Base-by-base conservation (phyloP, 2,797 vertebrate genomes). In the Chanos chanos region DNA sequence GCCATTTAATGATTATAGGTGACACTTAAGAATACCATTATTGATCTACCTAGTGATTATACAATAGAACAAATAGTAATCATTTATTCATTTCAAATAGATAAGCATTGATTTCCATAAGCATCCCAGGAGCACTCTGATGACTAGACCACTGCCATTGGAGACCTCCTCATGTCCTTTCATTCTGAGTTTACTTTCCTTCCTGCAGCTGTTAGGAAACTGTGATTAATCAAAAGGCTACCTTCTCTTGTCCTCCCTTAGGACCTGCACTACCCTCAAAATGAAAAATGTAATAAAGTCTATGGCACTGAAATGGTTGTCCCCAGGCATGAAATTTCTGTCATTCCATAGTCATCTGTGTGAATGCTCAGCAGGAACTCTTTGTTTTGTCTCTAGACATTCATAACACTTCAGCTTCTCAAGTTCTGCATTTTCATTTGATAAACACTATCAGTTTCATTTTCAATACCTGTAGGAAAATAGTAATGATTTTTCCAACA, bases 241-340 rank as follows among this genome's bases (percentile, higher is more conserved):
- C 49, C 15, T 21, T 34, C 18, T 15, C 31, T 40, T 16, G 13
- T 24, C 9, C n/a, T n/a, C n/a, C n/a, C 36, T 21, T 39, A 10
- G 22, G 47, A 21, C 27, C 45, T 25, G 15, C 22, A 22, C 52
- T 31, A n/a, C n/a, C n/a, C n/a, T 36, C 40, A n/a, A 59, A 53
- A 18, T 45, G 30, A 51, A 27, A 57, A 43, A 41, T 50, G 13
- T 41, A 61, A 61, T 50, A 50, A 50, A 16, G 50, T 30, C 16
- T 7, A 13, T 37, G 43, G 30, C 31, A 47, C 15, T 27, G 58
- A 24, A 58, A 58, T 21, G 18, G 37, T 19, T 21, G 19, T 31
- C 43, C 34, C n/a, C 21, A 28, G 39, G 28, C 25, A 33, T 36
- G 18, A 18, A 19, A 22, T 47, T 15, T 60, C 25, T 4, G 21